Evolutionary conservation across 2,888 invertebrate species (phyloP).

Genomic region (Galerucella pusilla): DNA sequence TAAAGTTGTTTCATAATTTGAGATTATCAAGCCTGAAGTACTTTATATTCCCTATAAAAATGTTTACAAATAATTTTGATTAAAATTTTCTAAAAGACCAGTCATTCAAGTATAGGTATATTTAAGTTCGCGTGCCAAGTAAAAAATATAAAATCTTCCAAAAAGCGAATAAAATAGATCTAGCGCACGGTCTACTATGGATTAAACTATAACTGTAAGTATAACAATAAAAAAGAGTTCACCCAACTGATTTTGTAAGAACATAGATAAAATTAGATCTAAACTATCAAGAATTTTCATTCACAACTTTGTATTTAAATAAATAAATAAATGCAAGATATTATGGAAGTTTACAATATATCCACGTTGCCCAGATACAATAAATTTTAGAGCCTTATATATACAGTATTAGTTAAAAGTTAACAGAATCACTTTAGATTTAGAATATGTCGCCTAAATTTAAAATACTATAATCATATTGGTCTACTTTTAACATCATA

Average conservation of each 20-base stretch:
- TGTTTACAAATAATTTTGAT: not conserved
- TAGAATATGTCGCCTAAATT: conserved; percentile 30
- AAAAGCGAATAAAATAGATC: not conserved
- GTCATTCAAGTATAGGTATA: not conserved
- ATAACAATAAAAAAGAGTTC: not conserved
- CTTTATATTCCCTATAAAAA: not conserved
- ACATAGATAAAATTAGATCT: not conserved
- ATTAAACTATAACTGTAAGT: not conserved
- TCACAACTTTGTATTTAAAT: not conserved
- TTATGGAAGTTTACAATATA: conserved; percentile 1
- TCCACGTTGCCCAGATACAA: conserved; percentile 37
- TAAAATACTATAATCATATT: conserved; percentile 54
- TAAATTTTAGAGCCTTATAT: conserved; percentile 59
- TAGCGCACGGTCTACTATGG: not conserved
- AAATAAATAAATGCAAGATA: not conserved
- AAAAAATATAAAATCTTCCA: conserved; percentile 5
- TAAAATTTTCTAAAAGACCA: not conserved
- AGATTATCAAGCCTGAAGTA: not conserved
- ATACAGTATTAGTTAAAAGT: conserved; percentile 59
- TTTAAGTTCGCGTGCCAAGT: conserved; percentile 4
- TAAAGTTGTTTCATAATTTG: not conserved
- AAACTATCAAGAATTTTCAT: not conserved
- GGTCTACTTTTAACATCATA: conserved; percentile 28
- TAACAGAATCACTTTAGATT: conserved; percentile 43
- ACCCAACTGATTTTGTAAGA: not conserved